phyloP scores from a whole-genome alignment of 2,888 invertebrate species.

The Heliconius charithonia region DNA sequence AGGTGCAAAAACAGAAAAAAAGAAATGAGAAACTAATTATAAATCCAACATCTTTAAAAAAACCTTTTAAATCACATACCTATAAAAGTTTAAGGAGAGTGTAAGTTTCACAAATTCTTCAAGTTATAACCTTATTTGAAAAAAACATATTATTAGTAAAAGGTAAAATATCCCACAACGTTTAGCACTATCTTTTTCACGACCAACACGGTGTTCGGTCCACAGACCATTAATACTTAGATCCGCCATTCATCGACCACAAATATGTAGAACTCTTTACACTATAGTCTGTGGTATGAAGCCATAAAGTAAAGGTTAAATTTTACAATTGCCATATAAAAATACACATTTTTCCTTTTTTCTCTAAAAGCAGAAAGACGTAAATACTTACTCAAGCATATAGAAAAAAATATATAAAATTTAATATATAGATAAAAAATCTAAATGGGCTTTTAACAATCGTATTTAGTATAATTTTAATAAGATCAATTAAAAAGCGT shows the following conservation, averaged over 20 bases:
- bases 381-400: too few species aligned
- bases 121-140: constrained; percentile 50
- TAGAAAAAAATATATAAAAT: too few species aligned
- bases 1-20: constrained; percentile 70
- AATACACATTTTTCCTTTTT: background rate
- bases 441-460: too few species aligned
- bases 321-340: background rate
- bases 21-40: constrained; percentile 71
- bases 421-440: too few species aligned
- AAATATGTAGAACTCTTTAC: constrained; percentile 36
- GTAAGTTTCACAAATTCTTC: constrained; percentile 44
- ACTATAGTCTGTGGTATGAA: constrained; percentile 24
- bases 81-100: constrained; percentile 37
- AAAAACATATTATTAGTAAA: constrained; percentile 59
- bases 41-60: constrained; percentile 64
- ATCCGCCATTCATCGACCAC: constrained; percentile 55
- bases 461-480: too few species aligned
- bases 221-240: constrained; percentile 8
- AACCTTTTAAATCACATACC: constrained; percentile 41
- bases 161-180: constrained; percentile 65
- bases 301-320: background rate
- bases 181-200: constrained; percentile 63
- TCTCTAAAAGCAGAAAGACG: background rate
- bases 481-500: too few species aligned
- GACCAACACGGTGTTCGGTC: constrained; percentile 61